Evolutionary conservation across 2,888 invertebrate species (phyloP).

Genomic region (Deroplatys truncata): DNA sequence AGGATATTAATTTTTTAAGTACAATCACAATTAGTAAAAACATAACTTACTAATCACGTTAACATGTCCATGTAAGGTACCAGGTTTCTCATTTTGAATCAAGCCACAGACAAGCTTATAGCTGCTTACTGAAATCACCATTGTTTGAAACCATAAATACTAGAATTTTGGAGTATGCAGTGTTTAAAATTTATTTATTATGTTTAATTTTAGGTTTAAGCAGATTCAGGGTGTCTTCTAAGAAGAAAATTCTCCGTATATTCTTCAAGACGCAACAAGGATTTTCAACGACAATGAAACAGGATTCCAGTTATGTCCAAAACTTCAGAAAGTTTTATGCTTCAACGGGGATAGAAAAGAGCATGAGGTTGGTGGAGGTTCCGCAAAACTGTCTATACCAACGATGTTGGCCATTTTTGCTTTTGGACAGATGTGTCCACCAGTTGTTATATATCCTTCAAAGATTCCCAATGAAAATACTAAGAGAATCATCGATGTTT

Average conservation of each 20-base stretch:
- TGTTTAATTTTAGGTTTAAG: background rate
- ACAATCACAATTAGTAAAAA: background rate
- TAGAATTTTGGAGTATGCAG: too few species aligned
- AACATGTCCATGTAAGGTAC: too few species aligned
- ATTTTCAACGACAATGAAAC: slow-evolving; percentile 35
- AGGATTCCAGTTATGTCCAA: slow-evolving; percentile 30
- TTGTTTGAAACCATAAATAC: too few species aligned
- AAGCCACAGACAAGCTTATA: too few species aligned
- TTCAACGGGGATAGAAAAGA: slow-evolving; percentile 23
- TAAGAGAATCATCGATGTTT: slow-evolving; percentile 15
- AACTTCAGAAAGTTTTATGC: slow-evolving; percentile 31
- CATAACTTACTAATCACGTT: background rate
- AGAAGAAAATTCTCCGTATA: background rate
- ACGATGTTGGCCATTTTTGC: background rate
- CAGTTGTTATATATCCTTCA: slow-evolving; percentile 32
- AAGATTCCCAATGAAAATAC: slow-evolving; percentile 29
- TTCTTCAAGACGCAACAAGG: background rate
- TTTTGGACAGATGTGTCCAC: slow-evolving; percentile 31
- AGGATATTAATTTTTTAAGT: background rate
- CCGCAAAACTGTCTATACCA: slow-evolving; percentile 24
- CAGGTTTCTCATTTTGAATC: too few species aligned
- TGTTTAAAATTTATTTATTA: too few species aligned
- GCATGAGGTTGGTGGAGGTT: background rate
- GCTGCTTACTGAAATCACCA: too few species aligned
- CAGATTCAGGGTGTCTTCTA: background rate